These are phyloP conservation scores for Numenius arquata DNA, from an alignment of 2,113 vertebrate genomes.

Conservation along the genomic window DNA sequence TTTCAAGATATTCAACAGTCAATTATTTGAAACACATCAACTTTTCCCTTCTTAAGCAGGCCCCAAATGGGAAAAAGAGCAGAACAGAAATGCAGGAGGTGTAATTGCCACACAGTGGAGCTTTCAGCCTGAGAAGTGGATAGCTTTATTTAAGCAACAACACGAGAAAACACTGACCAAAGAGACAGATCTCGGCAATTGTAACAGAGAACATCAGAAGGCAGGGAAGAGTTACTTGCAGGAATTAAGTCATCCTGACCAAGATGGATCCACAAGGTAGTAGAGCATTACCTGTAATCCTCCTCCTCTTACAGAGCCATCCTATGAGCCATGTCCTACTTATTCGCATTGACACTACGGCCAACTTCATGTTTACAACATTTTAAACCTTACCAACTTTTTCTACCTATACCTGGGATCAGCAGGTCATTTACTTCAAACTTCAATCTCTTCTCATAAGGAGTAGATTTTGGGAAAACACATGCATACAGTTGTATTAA, in stretches of 20 bases:
- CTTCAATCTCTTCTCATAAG: not conserved
- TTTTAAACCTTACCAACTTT: not conserved
- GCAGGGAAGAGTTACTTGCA: not conserved
- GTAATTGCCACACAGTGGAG: not conserved
- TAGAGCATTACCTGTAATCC: not conserved
- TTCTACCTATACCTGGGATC: not conserved
- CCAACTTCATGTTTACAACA: not conserved
- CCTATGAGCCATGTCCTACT: not conserved
- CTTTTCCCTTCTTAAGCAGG: slow-evolving; percentile 63
- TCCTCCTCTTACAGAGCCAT: not conserved
- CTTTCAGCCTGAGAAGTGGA: slow-evolving; percentile 17
- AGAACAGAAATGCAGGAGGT: slow-evolving; percentile 35
- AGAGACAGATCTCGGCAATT: not conserved
- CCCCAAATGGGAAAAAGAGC: not conserved
- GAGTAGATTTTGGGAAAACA: not conserved
- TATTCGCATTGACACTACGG: accelerated
- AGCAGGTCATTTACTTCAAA: not conserved
- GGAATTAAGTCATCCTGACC: not conserved
- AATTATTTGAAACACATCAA: slow-evolving; percentile 65
- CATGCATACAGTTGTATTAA: not conserved
- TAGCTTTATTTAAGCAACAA: not conserved
- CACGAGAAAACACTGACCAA: not conserved
- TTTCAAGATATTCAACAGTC: slow-evolving; percentile 73
- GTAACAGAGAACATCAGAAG: not conserved
- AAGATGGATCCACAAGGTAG: not conserved